Percentiles rank a stretch among this genome's conserved stretches.
Evolutionary conservation across 1,140 invertebrate genomes (phyloP).

Genomic region (Schlechtendalia chinensis): DNA sequence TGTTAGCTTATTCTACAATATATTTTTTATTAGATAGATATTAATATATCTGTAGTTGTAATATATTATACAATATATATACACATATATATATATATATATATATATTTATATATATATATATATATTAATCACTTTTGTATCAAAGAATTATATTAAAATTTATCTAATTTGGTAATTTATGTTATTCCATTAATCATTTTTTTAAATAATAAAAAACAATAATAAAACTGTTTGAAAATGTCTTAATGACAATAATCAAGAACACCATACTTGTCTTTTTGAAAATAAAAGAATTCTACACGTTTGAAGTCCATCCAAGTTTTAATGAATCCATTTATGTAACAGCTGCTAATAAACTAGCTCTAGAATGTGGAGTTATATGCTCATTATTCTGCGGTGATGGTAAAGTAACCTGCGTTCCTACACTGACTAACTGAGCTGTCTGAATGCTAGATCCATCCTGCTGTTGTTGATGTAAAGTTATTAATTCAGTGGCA

Average conservation of each 20-base stretch:
- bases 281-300: background rate
- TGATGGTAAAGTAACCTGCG: conserved; percentile 54
- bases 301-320: no score
- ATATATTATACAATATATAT: conserved; percentile 3
- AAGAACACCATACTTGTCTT: conserved; percentile 40
- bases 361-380: conserved; percentile 53
- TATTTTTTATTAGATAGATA: conserved; percentile 2
- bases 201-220: no score
- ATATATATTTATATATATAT: conserved; percentile 19
- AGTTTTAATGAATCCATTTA: conserved; percentile 47
- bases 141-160: conserved; percentile 10
- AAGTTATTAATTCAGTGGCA: conserved; percentile 39
- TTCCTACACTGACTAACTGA: conserved; percentile 54
- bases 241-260: conserved; percentile 9
- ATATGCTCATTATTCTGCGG: conserved; percentile 52
- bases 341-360: conserved; percentile 54
- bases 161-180: background rate
- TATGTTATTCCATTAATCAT: background rate
- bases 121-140: conserved; percentile 19
- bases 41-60: conserved; percentile 11
- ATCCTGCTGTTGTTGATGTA: conserved; percentile 48
- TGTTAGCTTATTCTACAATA: conserved; percentile 13
- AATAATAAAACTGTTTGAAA: background rate
- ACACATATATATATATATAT: no score
- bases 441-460: conserved; percentile 36